A percentile compares a stretch with the other conserved stretches of the same genome.
These are phyloP conservation scores for Reinhardtius hippoglossoides DNA, from an alignment of 2,113 vertebrate genomes.

Conservation along the genomic window DNA sequence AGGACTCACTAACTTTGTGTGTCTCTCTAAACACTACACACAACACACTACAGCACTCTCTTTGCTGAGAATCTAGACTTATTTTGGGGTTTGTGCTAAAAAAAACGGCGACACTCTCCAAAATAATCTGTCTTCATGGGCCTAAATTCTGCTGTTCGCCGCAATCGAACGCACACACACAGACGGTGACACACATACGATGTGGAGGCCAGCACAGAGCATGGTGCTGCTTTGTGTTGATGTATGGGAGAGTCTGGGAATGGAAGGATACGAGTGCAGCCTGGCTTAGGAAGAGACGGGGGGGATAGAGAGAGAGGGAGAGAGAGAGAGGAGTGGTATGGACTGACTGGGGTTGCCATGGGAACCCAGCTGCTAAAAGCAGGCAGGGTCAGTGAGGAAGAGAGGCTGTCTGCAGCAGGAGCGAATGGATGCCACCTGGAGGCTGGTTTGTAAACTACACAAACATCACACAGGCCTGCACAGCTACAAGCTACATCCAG, in stretches of 20 bases:
- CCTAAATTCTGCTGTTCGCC: constrained; percentile 41
- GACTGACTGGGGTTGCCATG: constrained; percentile 79
- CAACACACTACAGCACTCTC: neutral
- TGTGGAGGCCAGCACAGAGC: constrained; percentile 39
- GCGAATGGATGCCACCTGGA: constrained; percentile 70
- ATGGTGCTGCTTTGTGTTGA: constrained; percentile 57
- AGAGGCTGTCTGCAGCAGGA: constrained; percentile 60
- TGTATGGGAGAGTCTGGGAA: constrained; percentile 71
- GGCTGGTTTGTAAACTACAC: constrained; percentile 60
- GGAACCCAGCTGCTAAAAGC: constrained; percentile 82
- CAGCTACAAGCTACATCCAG: neutral
- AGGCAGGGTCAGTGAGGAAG: constrained; percentile 75
- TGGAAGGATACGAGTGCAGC: constrained; percentile 69
- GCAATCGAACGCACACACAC: constrained; percentile 25
- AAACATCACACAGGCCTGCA: constrained; percentile 45
- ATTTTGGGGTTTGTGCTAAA: constrained; percentile 48
- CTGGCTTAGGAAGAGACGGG: constrained; percentile 66
- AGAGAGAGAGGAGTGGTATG: constrained; percentile 71
- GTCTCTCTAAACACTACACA: neutral
- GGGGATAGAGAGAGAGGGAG: constrained; percentile 22
- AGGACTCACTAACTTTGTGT: neutral
- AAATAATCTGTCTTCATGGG: constrained; percentile 43
- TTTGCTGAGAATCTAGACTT: constrained; percentile 23
- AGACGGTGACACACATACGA: constrained; percentile 30
- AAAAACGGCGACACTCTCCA: constrained; percentile 28